Evolutionary conservation across 2,797 vertebrate species (phyloP).

Genomic region (Ptychadena robeensis): DNA sequence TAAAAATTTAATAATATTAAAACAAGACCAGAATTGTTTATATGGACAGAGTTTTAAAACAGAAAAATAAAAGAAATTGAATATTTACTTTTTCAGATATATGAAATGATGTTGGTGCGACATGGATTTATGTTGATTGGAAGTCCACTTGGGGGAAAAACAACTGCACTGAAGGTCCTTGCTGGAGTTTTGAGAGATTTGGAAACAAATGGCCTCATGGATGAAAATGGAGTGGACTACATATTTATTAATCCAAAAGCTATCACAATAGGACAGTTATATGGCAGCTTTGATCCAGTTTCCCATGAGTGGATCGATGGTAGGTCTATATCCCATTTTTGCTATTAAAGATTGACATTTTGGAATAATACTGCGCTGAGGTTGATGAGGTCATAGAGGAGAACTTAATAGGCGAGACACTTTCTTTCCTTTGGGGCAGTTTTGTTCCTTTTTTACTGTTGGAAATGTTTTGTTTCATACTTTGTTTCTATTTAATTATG

Average conservation of each 20-base stretch:
- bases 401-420: no score
- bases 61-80: background rate
- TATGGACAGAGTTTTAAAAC: background rate
- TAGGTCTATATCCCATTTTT: slow-evolving; percentile 25
- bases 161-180: slow-evolving; percentile 61
- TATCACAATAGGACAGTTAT: slow-evolving; percentile 56
- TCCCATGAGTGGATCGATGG: slow-evolving; percentile 62
- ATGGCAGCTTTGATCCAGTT: slow-evolving; percentile 62
- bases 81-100: slow-evolving; percentile 51
- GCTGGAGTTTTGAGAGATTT: slow-evolving; percentile 62
- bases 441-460: no score
- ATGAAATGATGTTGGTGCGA: slow-evolving; percentile 45
- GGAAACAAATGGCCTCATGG: slow-evolving; percentile 55
- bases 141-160: slow-evolving; percentile 59
- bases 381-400: no score
- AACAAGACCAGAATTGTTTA: background rate
- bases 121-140: slow-evolving; percentile 58
- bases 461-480: no score
- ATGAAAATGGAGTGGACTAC: slow-evolving; percentile 47
- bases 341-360: no score
- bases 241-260: slow-evolving; percentile 63
- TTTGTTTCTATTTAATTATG: no score
- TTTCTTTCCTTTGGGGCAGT: no score
- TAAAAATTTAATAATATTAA: background rate
- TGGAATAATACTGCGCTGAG: no score